These are phyloP conservation scores for Xestobium rufovillosum DNA, from an alignment of 2,888 invertebrate genomes.

Conservation along the genomic window DNA sequence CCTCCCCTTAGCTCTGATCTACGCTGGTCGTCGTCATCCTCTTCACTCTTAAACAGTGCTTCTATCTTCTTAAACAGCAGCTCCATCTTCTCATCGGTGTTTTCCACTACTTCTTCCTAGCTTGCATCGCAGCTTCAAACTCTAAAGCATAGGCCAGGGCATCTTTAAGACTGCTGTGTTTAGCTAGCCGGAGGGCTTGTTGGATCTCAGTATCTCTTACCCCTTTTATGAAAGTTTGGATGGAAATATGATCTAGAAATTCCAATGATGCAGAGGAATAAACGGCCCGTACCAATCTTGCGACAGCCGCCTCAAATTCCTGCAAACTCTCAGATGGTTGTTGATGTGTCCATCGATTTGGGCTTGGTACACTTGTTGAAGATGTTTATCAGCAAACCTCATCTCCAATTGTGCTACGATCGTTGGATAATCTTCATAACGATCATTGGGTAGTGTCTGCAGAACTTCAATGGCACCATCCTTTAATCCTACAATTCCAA, in stretches of 20 bases:
- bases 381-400: constrained; percentile 1
- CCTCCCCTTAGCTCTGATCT: no score
- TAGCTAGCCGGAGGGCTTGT: background rate
- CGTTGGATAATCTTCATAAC: background rate
- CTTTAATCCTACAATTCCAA: background rate
- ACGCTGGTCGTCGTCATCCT: background rate
- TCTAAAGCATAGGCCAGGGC: no score
- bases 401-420: background rate
- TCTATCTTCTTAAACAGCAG: background rate
- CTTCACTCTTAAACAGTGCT: background rate
- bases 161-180: background rate
- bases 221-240: background rate
- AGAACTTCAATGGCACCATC: background rate
- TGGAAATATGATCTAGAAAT: background rate
- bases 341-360: background rate
- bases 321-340: background rate
- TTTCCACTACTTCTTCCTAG: no score
- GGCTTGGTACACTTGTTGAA: constrained; percentile 3
- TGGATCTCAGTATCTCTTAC: constrained; percentile 1
- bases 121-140: no score
- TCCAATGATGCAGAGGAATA: constrained; percentile 1
- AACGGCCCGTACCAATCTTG: background rate
- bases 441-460: background rate
- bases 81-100: background rate
- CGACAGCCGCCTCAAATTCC: background rate